These are phyloP conservation scores for Andricus quercusramuli DNA, from an alignment of 2,888 invertebrate species.

Conservation along the genomic window DNA sequence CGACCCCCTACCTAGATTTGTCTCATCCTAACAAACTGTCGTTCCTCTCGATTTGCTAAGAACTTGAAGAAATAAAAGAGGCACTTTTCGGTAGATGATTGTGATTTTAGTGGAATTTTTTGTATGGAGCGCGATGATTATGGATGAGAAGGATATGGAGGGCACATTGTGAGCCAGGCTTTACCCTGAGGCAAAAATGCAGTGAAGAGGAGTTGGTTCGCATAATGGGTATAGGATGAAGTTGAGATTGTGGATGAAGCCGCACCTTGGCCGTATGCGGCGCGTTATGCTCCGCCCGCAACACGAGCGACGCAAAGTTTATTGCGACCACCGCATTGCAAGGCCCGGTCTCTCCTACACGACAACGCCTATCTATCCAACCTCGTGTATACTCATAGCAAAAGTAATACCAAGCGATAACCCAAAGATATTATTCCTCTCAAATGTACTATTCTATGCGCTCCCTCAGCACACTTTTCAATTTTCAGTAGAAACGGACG, in stretches of 20 bases:
- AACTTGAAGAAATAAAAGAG: constrained; percentile 20
- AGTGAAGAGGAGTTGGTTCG: constrained; percentile 62
- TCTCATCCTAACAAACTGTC: not conserved
- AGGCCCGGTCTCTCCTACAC: constrained; percentile 54
- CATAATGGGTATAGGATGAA: constrained; percentile 70
- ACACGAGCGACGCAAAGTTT: constrained; percentile 66
- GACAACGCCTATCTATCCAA: constrained; percentile 58
- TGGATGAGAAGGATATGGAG: constrained; percentile 54
- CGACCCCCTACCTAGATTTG: not conserved
- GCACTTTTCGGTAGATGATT: constrained; percentile 33
- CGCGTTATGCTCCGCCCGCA: constrained; percentile 71
- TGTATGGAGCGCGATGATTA: constrained; percentile 55
- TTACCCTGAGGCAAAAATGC: constrained; percentile 62
- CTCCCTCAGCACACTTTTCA: not conserved
- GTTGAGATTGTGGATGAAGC: constrained; percentile 72
- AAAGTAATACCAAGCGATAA: constrained; percentile 53
- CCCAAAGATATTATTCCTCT: constrained; percentile 28
- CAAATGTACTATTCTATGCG: constrained; percentile 9
- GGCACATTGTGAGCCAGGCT: constrained; percentile 63
- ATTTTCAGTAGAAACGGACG: constrained; percentile 15
- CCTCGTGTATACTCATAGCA: constrained; percentile 45
- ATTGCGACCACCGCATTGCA: constrained; percentile 70
- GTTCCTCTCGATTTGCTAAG: not conserved
- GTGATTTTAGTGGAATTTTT: constrained; percentile 46
- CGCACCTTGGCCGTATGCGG: constrained; percentile 72